Evolutionary conservation across 2,113 vertebrate species (phyloP), one percentile per base, ranked within the genome.

Genomic region (Montifringilla adamsi): DNA sequence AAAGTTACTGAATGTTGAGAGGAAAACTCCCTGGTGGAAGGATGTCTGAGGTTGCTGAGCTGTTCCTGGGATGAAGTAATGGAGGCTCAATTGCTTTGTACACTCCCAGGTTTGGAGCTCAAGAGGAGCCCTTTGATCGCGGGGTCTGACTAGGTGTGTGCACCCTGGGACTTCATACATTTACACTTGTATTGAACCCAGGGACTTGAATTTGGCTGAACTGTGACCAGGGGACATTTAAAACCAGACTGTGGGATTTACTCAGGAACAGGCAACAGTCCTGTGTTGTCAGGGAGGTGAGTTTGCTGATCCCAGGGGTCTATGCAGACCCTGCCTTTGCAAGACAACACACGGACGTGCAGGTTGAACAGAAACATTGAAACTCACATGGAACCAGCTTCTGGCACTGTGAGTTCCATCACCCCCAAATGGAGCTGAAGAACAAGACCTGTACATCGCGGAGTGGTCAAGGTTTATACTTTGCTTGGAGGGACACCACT

Each of bases 61-160:
- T 3, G 1, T 6, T 91, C 67, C 33, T 7, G 13, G n/a, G 33
- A 62, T 69, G 70, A 72, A 58, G 37, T 1, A 1, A 33, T 33
- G 43, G 31, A 89, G 18, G 46, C 24, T 83, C 46, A 1, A 0
- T 39, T 80, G 30, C 27, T 84, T 59, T 15, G 1, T 66, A 10
- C 5, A 2, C 23, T 47, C 21, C 7, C 28, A 69, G 41, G 15
- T 58, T 14, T 66, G 39, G 52, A 55, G 35, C 31, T 92, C 33
- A 26, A 35, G 49, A 88, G 24, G 50, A 50, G 37, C 28, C 6
- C 41, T 76, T 41, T 46, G 62, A 50, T 64, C 9, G 39, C 11
- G 2, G 0, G 0, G 8, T n/a, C 33, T 64, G 84, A 78, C 22
- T 66, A 33, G 6, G 18, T 33, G 28, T 35, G 14, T 8, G 10